phyloP scores from a whole-genome alignment of 2,888 invertebrate species.

The Seira sanloemensis region DNA sequence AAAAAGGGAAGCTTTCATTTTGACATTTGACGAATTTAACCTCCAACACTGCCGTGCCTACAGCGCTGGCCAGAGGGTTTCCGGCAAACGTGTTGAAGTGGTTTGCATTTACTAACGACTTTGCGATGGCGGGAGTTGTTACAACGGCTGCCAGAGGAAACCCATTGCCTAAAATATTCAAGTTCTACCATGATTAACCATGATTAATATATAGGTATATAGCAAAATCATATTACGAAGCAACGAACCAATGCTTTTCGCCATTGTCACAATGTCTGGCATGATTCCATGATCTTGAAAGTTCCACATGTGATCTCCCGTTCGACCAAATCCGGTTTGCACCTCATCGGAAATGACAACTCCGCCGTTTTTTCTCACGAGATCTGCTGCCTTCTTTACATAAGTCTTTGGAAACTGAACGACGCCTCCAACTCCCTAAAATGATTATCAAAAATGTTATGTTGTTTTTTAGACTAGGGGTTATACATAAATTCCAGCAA shows the following conservation, averaged over 20 bases:
- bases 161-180: slow-evolving; percentile 89
- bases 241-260: slow-evolving; percentile 87
- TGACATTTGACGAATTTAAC: slow-evolving; percentile 77
- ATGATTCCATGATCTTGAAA: slow-evolving; percentile 89
- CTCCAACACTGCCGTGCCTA: slow-evolving; percentile 93
- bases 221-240: not conserved
- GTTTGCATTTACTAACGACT: slow-evolving; percentile 83
- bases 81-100: slow-evolving; percentile 99
- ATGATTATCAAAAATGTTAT: not conserved
- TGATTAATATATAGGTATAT: not conserved
- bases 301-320: slow-evolving; percentile 97
- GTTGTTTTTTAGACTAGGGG: not conserved
- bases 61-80: slow-evolving; percentile 92
- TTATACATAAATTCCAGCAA: not conserved
- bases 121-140: slow-evolving; percentile 91
- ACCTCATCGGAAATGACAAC: slow-evolving; percentile 96
- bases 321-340: slow-evolving; percentile 97
- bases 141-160: slow-evolving; percentile 97
- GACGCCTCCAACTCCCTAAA: slow-evolving; percentile 91
- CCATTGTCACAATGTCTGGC: slow-evolving; percentile 97
- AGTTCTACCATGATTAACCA: too few relatives aligned
- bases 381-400: slow-evolving; percentile 86
- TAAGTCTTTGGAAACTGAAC: slow-evolving; percentile 95
- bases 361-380: slow-evolving; percentile 89
- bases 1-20: not conserved